Conservation (phyloP, 2,113 vertebrate species). For the Semicossyphus pulcher region DNA sequence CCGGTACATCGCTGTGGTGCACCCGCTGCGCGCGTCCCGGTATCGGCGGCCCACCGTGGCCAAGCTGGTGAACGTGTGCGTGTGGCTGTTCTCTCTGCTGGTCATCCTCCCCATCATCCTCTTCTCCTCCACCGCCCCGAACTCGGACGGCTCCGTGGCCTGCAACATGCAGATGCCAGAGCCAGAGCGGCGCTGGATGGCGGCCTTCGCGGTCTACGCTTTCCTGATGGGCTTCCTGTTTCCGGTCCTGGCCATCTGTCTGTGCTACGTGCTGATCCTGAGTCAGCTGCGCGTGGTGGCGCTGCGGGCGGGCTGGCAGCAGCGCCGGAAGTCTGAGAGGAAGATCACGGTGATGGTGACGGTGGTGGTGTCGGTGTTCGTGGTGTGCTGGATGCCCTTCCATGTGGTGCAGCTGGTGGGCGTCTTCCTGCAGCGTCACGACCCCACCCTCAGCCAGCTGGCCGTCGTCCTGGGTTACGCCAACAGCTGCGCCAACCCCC, state of each 20-base stretch:
- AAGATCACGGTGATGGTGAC: conserved; percentile 28
- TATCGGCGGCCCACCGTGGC: conserved; percentile 15
- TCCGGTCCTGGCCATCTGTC: neutral
- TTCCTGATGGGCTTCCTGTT: conserved; percentile 24
- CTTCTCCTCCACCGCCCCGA: conserved; percentile 14
- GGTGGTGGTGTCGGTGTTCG: conserved; percentile 22
- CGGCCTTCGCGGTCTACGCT: conserved; percentile 1
- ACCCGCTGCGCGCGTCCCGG: conserved; percentile 14
- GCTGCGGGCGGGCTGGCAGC: conserved; percentile 16
- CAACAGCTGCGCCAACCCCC: conserved; percentile 21
- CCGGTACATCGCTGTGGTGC: conserved; percentile 17
- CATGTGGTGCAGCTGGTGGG: conserved; percentile 18
- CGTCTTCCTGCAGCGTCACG: conserved; percentile 10
- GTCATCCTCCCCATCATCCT: conserved; percentile 29
- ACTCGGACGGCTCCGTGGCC: conserved; percentile 14
- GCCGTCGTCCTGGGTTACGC: conserved; percentile 5
- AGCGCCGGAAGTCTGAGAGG: neutral
- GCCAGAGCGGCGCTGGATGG: conserved; percentile 14
- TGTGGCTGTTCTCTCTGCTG: conserved; percentile 19
- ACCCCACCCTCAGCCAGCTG: conserved; percentile 18
- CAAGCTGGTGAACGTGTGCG: conserved; percentile 15
- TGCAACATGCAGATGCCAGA: conserved; percentile 24
- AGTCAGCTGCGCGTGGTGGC: conserved; percentile 10
- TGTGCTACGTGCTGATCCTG: conserved; percentile 23
- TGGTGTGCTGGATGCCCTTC: conserved; percentile 26